These are phyloP conservation scores for Xyliphius kryptos DNA, from an alignment of 2,113 vertebrate species.

Conservation along the genomic window DNA sequence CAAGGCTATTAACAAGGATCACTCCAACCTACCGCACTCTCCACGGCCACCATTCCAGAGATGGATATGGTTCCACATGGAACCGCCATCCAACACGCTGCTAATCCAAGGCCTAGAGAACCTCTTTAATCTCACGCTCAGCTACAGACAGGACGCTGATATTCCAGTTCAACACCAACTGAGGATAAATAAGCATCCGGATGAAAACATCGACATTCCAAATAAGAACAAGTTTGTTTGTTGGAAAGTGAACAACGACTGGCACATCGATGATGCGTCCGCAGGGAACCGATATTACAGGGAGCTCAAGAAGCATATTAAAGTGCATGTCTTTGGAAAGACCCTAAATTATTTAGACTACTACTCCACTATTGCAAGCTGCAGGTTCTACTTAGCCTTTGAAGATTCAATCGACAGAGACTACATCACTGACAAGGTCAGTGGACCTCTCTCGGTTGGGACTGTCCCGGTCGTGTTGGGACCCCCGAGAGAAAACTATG, in stretches of 20 bases:
- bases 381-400: slow-evolving; percentile 86
- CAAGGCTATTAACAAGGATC: slow-evolving; percentile 69
- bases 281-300: slow-evolving; percentile 62
- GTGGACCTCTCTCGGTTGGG: slow-evolving; percentile 72
- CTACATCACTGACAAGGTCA: slow-evolving; percentile 82
- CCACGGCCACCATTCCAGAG: slow-evolving; percentile 74
- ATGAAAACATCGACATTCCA: slow-evolving; percentile 68
- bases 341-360: slow-evolving; percentile 67
- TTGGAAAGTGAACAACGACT: slow-evolving; percentile 75
- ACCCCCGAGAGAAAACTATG: slow-evolving; percentile 79
- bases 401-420: slow-evolving; percentile 81
- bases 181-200: slow-evolving; percentile 60
- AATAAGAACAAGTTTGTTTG: slow-evolving; percentile 77
- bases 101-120: slow-evolving; percentile 72
- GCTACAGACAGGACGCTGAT: slow-evolving; percentile 77
- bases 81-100: slow-evolving; percentile 71
- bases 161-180: slow-evolving; percentile 73
- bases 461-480: slow-evolving; percentile 79
- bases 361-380: slow-evolving; percentile 73
- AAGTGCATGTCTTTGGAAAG: slow-evolving; percentile 70
- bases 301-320: slow-evolving; percentile 73
- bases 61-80: slow-evolving; percentile 85
- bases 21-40: slow-evolving; percentile 75
- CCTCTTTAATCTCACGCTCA: slow-evolving; percentile 80
- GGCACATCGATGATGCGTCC: slow-evolving; percentile 63